Evolutionary conservation across 30 jellyfish, hydroid and myxozoan genomes (phyloP), one percentile per base, ranked within the genome.

Genomic region (Aurelia sp.): DNA sequence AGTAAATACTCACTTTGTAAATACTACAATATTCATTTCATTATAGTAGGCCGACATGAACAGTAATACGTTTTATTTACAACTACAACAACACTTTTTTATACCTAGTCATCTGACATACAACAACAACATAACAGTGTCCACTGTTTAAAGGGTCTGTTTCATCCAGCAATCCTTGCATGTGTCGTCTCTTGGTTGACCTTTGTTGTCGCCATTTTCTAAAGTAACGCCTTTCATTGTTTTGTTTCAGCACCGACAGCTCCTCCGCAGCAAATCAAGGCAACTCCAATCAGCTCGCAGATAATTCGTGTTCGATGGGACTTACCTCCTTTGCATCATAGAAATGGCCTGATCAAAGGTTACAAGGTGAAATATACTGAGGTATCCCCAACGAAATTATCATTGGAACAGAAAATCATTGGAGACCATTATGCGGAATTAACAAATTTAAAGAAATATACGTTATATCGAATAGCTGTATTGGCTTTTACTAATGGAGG

Each of bases 401-500:
- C 47, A 41, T 68, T 18, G 31, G 73, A 60, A 22, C 69, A 79
- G 59, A 53, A 21, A n/a, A 95, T 87, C 52, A 35, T 58, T 8
- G 67, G 81, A 15, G 63, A 63, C 38, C 91, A 72, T 60, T 82
- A 83, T 35, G 91, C 96, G 17, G 89, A 75, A 63, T 81, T 94
- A 63, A 86, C 96, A 4, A 89, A 81, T 30, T 72, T 94, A 76
- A 55, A 83, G 21, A 84, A 86, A 69, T 94, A 69, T 71, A 78
- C 98, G 0, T 69, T 66, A 27, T 94, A 94, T 86, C 58, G 68
- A 67, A 88, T 94, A 38, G 69, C 83, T 66, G 97, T 94, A 52
- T 81, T 89, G 68, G 98, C 98, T 8, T 94, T 65, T 78, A 94
- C 98, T 13, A 84, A 63, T 2, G 96, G 96, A 15, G 98, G 98